Evolutionary conservation across 2,797 vertebrate genomes (phyloP).

Genomic region (Eremophila alpestris): DNA sequence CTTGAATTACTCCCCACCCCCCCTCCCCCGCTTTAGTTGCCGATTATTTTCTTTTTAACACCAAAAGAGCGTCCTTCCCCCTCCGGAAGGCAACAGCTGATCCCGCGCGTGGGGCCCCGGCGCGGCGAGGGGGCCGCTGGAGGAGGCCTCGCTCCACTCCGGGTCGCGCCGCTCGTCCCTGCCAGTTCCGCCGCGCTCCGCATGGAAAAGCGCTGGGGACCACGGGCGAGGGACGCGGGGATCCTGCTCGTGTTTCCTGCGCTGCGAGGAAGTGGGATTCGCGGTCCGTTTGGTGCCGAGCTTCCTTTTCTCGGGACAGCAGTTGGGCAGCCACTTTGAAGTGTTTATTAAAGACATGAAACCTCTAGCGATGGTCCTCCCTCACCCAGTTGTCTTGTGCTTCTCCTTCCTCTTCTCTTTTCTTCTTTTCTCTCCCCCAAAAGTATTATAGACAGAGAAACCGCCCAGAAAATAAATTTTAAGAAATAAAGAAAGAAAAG

Average conservation of each 20-base stretch:
- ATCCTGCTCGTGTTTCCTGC: constrained; percentile 1
- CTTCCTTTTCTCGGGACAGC: constrained; percentile 19
- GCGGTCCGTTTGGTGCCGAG: neutral
- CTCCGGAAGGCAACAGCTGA: neutral
- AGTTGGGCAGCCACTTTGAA: neutral
- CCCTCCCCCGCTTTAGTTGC: neutral
- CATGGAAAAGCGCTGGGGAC: neutral
- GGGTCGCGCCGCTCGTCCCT: neutral
- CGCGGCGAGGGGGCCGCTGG: neutral
- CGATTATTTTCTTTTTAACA: neutral
- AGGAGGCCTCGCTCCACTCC: too few relatives aligned
- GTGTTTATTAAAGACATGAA: constrained; percentile 16
- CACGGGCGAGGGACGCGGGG: neutral
- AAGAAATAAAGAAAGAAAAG: neutral
- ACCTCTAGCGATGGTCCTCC: neutral
- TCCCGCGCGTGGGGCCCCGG: neutral
- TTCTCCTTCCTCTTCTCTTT: neutral
- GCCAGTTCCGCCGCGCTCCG: accelerated
- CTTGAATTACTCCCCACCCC: neutral
- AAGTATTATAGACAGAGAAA: neutral
- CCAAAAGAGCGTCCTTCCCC: neutral
- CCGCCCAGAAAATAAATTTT: neutral
- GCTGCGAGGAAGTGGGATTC: constrained; percentile 9
- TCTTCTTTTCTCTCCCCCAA: neutral
- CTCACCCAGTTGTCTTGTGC: neutral